Conservation (phyloP, 1,140 invertebrate species). For the Caenorhabditis tropicalis region DNA sequence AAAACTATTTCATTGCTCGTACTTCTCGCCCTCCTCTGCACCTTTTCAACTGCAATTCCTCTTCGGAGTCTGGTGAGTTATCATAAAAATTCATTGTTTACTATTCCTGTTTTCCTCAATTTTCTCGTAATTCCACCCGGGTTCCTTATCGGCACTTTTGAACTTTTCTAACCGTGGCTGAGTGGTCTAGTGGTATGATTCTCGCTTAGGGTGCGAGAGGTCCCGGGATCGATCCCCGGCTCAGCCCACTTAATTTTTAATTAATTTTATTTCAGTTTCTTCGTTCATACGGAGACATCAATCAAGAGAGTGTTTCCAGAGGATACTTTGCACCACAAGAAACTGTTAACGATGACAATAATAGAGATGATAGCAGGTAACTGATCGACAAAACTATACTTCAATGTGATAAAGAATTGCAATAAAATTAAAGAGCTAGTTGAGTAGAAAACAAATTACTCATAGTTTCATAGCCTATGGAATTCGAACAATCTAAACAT, state of each 20-base stretch:
- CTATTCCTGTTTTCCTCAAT: background rate
- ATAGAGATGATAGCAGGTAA: conserved; percentile 5
- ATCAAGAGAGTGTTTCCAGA: conserved; percentile 2
- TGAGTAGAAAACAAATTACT: background rate
- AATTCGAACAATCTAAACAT: background rate
- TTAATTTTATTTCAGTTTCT: conserved; percentile 1
- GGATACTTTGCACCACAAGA: conserved; percentile 6
- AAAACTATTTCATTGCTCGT: background rate
- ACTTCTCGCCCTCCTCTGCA: background rate
- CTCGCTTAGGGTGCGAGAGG: conserved; percentile 74
- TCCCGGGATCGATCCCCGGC: conserved; percentile 72
- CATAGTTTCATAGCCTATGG: background rate
- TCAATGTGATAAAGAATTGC: background rate
- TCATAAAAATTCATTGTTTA: background rate
- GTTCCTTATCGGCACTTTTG: background rate
- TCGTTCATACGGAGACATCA: conserved; percentile 19
- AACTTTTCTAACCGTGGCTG: conserved; percentile 27
- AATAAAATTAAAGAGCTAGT: background rate
- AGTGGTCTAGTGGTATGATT: conserved; percentile 74
- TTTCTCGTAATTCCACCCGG: background rate
- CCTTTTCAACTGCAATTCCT: background rate
- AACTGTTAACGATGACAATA: background rate
- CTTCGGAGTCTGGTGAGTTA: conserved; percentile 13
- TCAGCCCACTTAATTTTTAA: conserved; percentile 46
- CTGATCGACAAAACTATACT: background rate